Conservation (phyloP, 2,113 vertebrate genomes). For the Leptodactylus fuscus region DNA sequence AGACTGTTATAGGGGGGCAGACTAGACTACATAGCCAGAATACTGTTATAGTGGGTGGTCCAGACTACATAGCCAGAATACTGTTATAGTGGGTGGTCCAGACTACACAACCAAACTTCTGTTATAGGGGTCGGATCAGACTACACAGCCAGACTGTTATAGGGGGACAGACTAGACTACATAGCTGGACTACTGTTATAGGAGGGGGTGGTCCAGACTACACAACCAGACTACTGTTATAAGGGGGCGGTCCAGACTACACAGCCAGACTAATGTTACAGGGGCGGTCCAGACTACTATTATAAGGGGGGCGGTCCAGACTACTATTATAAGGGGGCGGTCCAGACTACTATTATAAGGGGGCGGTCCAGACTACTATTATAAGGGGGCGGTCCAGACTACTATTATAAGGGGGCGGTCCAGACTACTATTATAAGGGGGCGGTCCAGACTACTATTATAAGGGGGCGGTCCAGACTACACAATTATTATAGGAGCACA, state of each 20-base stretch:
- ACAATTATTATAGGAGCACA: background rate
- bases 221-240: background rate
- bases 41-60: background rate
- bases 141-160: constrained; percentile 1
- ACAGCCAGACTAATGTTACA: background rate
- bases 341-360: background rate
- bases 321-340: background rate
- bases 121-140: background rate
- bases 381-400: no score
- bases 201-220: background rate
- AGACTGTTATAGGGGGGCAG: no score
- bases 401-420: background rate
- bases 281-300: background rate
- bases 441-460: background rate
- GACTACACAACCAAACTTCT: background rate
- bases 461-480: background rate
- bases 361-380: background rate
- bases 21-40: background rate
- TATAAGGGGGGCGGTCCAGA: no score
- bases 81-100: background rate
- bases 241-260: background rate
- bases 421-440: no score
- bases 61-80: background rate
- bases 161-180: background rate
- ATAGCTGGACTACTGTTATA: background rate